A percentile compares a stretch with the other conserved stretches of the same genome.
Evolutionary conservation across 2,113 vertebrate genomes (phyloP).

Genomic region (Oplegnathus fasciatus): DNA sequence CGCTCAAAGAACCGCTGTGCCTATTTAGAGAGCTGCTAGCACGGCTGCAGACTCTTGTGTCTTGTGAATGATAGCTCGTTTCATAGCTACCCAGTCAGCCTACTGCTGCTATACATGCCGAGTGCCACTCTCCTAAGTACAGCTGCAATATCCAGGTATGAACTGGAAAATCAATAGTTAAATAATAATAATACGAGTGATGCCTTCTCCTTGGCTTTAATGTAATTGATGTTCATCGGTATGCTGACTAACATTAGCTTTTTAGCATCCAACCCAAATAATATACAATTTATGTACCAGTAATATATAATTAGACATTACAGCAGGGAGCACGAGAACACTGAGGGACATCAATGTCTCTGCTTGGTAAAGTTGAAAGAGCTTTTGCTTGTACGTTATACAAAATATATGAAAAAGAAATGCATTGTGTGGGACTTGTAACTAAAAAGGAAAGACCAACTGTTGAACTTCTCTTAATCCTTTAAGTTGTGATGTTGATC

Average conservation of each 20-base stretch:
- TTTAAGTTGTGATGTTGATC: slow-evolving; percentile 22
- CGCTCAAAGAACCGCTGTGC: neutral
- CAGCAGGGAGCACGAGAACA: neutral
- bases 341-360: too few species aligned
- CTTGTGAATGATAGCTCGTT: neutral
- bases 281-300: neutral
- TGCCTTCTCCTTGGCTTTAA: neutral
- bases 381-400: neutral
- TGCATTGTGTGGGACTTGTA: neutral
- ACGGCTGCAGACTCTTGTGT: neutral
- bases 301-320: neutral
- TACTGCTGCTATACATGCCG: neutral
- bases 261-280: neutral
- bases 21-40: neutral
- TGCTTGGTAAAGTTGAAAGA: neutral
- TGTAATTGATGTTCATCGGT: neutral
- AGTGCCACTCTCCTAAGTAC: neutral
- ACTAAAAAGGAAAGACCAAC: slow-evolving; percentile 11
- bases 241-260: neutral
- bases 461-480: slow-evolving; percentile 37
- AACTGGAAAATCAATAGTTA: neutral
- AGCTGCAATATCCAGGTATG: neutral
- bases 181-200: neutral
- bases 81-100: neutral
- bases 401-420: neutral